Base-by-base conservation (phyloP, 2,113 vertebrate genomes). In the Urocynchramus pylzowi region DNA sequence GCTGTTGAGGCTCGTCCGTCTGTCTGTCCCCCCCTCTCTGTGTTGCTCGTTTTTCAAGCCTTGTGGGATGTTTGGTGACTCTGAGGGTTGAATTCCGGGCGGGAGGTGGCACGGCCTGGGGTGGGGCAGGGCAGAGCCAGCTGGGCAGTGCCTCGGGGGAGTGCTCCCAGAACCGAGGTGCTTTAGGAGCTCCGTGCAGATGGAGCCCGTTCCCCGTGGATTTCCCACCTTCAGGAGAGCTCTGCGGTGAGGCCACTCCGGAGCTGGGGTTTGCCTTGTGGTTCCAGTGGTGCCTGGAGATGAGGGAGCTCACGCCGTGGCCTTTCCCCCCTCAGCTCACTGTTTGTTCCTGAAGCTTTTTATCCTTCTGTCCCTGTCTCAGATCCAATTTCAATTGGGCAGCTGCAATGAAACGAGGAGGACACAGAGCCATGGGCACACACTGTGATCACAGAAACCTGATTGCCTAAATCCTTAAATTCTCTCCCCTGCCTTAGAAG, bases 381-480 rank as follows among this genome's bases (percentile, higher is more conserved):
- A 24, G 54, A 54, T 74, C 45, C 2, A 1, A 2, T 80, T 91
- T 31, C 19, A 80, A 73, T 90, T 64, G 64, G 88, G 83, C 85
- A 88, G 26, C 39, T 92, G 82, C 77, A 84, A 28, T 77, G 20
- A 30, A 4, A 7, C 8, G 35, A 89, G 54, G 53, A 65, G 87
- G 75, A 56, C 45, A 22, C 56, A 19, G 42, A 94, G 94, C 94
- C 70, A 47, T 82, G 92, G 70, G 82, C 81, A 31, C 45, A 57
- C 94, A 94, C 94, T 97, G 96, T 97, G 96, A 95, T 92, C 76
- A 77, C 85, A 42, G 35, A 92, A 77, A 73, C 90, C 82, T 20
- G 24, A 26, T 60, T 68, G 80, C 84, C 90, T 60, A 30, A 75
- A 69, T 77, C 70, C 79, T 77, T 42, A 56, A 60, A 69, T 49